These are phyloP conservation scores for Amphipyra tragopoginis DNA, from an alignment of 2,888 invertebrate species.

Conservation along the genomic window DNA sequence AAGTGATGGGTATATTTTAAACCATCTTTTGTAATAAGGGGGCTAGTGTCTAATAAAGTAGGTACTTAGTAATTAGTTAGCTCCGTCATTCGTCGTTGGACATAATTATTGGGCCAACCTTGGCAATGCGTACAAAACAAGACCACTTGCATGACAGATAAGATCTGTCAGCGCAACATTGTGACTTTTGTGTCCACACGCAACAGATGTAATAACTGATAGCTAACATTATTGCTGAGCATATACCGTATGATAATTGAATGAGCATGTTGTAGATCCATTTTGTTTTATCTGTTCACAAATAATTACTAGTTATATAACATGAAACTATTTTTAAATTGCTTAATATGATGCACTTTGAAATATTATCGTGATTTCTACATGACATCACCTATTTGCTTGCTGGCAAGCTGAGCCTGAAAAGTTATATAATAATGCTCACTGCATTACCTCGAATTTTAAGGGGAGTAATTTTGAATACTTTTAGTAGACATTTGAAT, in stretches of 20 bases:
- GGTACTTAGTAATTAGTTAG: background rate
- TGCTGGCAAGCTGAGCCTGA: no score
- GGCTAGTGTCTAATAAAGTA: no score
- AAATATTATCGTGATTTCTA: constrained; percentile 33
- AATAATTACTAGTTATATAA: constrained; percentile 43
- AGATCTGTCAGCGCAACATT: constrained; percentile 41
- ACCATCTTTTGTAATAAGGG: no score
- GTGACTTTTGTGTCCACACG: constrained; percentile 35
- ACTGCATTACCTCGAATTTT: no score
- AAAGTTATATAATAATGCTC: no score
- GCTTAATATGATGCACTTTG: constrained; percentile 34
- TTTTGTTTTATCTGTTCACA: constrained; percentile 50
- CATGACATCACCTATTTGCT: constrained; percentile 25
- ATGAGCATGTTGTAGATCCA: constrained; percentile 52
- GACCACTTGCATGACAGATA: constrained; percentile 50
- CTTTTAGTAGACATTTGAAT: no score
- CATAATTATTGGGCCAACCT: constrained; percentile 30
- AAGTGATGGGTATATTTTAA: no score
- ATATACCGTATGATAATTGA: constrained; percentile 53
- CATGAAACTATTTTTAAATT: constrained; percentile 36
- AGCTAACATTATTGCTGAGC: constrained; percentile 26
- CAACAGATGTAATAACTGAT: constrained; percentile 60
- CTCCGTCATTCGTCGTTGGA: background rate
- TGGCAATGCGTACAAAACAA: constrained; percentile 23
- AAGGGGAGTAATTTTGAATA: no score